Evolutionary conservation across 2,113 vertebrate genomes (phyloP).

Genomic region (Scophthalmus maximus): DNA sequence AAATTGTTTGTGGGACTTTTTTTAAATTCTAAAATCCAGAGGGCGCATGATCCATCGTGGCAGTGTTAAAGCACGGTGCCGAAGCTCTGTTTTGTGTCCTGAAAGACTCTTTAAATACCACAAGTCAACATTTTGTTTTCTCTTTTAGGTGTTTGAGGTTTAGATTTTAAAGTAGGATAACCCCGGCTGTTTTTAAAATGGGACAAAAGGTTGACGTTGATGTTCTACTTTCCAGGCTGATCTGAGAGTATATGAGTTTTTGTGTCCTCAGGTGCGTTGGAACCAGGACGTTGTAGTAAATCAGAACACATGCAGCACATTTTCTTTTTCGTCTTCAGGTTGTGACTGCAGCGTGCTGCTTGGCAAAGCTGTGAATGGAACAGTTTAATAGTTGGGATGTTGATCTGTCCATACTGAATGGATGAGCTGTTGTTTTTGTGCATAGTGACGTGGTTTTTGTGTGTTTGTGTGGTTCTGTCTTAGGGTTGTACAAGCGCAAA

Average conservation of each 20-base stretch:
- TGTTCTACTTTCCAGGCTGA: constrained; percentile 25
- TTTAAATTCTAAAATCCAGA: constrained; percentile 19
- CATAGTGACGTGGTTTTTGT: constrained; percentile 60
- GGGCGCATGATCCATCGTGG: constrained; percentile 39
- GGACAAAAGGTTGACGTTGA: constrained; percentile 9
- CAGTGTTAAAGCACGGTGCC: constrained; percentile 46
- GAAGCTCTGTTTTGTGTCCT: constrained; percentile 36
- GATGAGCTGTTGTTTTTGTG: constrained; percentile 54
- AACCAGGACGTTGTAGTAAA: constrained; percentile 45
- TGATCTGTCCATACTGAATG: constrained; percentile 39
- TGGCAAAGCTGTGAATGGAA: constrained; percentile 77
- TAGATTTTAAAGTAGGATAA: constrained; percentile 17
- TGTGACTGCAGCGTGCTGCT: constrained; percentile 29
- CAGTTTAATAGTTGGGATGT: constrained; percentile 48
- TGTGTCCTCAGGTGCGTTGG: constrained; percentile 49
- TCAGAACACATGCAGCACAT: constrained; percentile 43
- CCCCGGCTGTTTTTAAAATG: constrained; percentile 20
- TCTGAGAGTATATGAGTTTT: constrained; percentile 17
- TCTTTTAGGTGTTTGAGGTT: constrained; percentile 36
- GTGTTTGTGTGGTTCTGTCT: constrained; percentile 60
- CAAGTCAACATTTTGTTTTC: constrained; percentile 9
- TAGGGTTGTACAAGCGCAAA: constrained; percentile 43
- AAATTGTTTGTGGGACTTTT: constrained; percentile 41
- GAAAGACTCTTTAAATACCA: constrained; percentile 43
- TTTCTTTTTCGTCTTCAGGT: constrained; percentile 31